Base-by-base conservation (phyloP, 2,888 invertebrate species). In the Microdon myrmicae region DNA sequence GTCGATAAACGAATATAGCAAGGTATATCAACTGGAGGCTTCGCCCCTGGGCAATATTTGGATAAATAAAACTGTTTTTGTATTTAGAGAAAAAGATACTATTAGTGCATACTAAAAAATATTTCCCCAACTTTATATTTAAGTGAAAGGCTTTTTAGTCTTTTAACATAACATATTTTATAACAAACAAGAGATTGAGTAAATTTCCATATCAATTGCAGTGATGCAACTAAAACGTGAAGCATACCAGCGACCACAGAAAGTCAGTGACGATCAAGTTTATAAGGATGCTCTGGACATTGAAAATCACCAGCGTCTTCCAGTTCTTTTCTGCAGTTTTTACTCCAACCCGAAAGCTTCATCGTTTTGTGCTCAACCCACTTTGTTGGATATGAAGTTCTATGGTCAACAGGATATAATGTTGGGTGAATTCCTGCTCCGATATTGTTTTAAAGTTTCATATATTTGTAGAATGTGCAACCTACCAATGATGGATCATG, bases 351-450 rank as follows among this genome's bases (percentile, higher is more conserved):
- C 78, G 8, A 78, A 79, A 44, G 75, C 77, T 0, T 75, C 79
- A 2, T 78, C 80, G 0, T 80, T 79, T 68, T 80, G 80, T 66
- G 79, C 79, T 5, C 73, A 75, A 20, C 80, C 80, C 4, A 76
- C 76, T 13, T 58, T 80, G 29, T 56, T 80, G 45, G 78, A 80
- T 47, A 98, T 99, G 95, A 91, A 94, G 73, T 92, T 96, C 82
- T 99, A 99, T 79, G 95, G 95, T 0, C 85, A 88, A 13, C 93
- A 96, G 75, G 99, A 99, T 79, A 95, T 98, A 70, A 91, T 96
- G 1, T 81, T 99, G 31, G 98, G 97, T 22, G 90, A 90, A 66
- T 99, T 98, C 75, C 82, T 99, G 31, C 92, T 96, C 75, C 86
- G 90, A 53, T 96, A 96, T 76, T 97, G 96, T 78, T 92, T 96